Base-by-base conservation (phyloP, 2,888 invertebrate species). In the Thecocarcelia acutangulata region DNA sequence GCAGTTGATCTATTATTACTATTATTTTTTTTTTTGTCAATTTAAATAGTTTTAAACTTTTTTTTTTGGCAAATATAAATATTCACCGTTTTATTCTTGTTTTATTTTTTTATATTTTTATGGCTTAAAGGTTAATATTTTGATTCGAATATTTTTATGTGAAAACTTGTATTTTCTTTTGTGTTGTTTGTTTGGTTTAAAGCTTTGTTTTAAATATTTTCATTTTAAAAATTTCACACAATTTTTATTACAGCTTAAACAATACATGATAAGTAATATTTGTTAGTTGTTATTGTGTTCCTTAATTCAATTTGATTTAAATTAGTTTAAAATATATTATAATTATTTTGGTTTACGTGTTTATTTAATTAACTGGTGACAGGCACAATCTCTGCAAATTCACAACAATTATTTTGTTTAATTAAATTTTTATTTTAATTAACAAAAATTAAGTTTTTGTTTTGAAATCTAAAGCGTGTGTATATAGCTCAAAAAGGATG, bases 341-440 rank as follows among this genome's bases (percentile, higher is more conserved):
- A 61, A 58, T 42, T 64, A 44, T 61, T 59, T 13, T 52, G 17
- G 42, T 74, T 42, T 59, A 61, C 48, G 40, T 54, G 17, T 56
- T 56, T 56, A 21, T 69, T 76, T 76, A 74, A 78, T 75, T 78
- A 80, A 75, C 68, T 83, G 80, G 77, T 83, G 77, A 84, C 84
- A 85, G 85, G 85, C 84, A 85, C 84, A 85, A 84, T 84, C 84
- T 84, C 80, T 82, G 79, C 83, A 79, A 84, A 84, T 82, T 83
- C 84, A 83, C 83, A 83, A 84, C 77, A 59, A 80, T 83, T 72
- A 61, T 69, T 50, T 19, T 46, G 48, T 64, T 59, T 58, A 63
- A 64, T 3, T 42, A 21, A 42, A 21, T 40, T 33, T 52, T 33
- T 40, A 28, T 63, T 37, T 19, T 9, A 46, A 48, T 24, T 66